Conservation (phyloP, 2,888 invertebrate genomes). For the Temnothorax ravouxi region DNA sequence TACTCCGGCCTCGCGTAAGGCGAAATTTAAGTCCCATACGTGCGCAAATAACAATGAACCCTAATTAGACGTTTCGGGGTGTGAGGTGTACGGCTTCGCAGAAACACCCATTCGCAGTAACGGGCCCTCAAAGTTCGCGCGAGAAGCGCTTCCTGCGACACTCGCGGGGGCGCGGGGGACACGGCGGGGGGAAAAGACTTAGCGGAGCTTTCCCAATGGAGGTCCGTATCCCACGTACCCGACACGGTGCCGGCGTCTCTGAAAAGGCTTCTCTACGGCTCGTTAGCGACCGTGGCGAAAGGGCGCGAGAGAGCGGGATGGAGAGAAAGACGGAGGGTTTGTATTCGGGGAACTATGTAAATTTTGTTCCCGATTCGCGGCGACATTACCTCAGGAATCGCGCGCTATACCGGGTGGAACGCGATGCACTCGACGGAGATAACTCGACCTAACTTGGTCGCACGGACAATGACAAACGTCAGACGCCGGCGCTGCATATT, state of each 20-base stretch:
- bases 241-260: slow-evolving; percentile 40
- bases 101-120: slow-evolving; percentile 69
- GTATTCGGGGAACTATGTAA: slow-evolving; percentile 64
- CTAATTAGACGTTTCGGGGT: slow-evolving; percentile 63
- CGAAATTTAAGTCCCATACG: slow-evolving; percentile 37
- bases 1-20: background rate
- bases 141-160: slow-evolving; percentile 42
- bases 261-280: slow-evolving; percentile 63
- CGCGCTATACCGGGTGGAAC: slow-evolving; percentile 33
- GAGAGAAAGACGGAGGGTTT: slow-evolving; percentile 33
- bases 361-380: slow-evolving; percentile 68
- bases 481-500: slow-evolving; percentile 63
- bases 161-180: background rate
- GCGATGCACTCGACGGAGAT: slow-evolving; percentile 41
- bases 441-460: slow-evolving; percentile 38
- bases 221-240: slow-evolving; percentile 19
- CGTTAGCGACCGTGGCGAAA: slow-evolving; percentile 58
- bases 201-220: slow-evolving; percentile 19
- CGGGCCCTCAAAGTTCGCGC: slow-evolving; percentile 60
- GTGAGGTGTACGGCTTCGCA: slow-evolving; percentile 35
- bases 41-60: slow-evolving; percentile 64
- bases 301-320: slow-evolving; percentile 18
- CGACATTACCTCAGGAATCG: slow-evolving; percentile 25
- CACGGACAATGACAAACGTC: slow-evolving; percentile 59
- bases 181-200: background rate